Percentiles rank a stretch among this genome's conserved stretches.
Conservation (phyloP, 1,140 invertebrate species). For the Myzus persicae region DNA sequence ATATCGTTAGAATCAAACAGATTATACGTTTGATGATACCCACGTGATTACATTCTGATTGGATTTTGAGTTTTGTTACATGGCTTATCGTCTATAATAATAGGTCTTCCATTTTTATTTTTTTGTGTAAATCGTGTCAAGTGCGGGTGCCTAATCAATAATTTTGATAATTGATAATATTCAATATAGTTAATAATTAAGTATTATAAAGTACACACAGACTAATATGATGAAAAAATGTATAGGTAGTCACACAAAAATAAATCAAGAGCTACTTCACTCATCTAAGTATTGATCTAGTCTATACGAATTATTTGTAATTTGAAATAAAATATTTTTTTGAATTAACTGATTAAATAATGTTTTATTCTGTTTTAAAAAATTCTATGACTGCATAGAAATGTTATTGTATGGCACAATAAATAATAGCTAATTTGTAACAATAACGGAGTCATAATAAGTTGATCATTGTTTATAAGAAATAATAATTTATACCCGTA, state of each 20-base stretch:
- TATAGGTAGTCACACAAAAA: not conserved
- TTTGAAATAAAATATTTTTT: no score
- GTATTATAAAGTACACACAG: not conserved
- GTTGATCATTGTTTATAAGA: slow-evolving; percentile 4
- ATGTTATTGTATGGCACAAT: not conserved
- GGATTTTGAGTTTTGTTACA: not conserved
- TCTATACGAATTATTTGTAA: not conserved
- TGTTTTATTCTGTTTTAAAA: not conserved
- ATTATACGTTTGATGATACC: not conserved
- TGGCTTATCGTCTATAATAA: not conserved
- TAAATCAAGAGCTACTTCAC: not conserved
- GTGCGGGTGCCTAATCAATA: not conserved
- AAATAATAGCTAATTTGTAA: not conserved
- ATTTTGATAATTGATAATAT: no score
- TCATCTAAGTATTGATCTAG: not conserved
- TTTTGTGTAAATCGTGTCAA: not conserved
- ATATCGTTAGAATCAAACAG: not conserved
- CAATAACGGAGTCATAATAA: not conserved
- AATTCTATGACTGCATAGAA: no score
- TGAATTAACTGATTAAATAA: not conserved
- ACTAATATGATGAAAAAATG: not conserved
- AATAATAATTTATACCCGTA: not conserved
- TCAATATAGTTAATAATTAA: not conserved
- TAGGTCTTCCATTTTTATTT: not conserved
- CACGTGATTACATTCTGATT: not conserved